Conservation (phyloP, 2,888 invertebrate genomes). For the Lepidochitona cinerea region DNA sequence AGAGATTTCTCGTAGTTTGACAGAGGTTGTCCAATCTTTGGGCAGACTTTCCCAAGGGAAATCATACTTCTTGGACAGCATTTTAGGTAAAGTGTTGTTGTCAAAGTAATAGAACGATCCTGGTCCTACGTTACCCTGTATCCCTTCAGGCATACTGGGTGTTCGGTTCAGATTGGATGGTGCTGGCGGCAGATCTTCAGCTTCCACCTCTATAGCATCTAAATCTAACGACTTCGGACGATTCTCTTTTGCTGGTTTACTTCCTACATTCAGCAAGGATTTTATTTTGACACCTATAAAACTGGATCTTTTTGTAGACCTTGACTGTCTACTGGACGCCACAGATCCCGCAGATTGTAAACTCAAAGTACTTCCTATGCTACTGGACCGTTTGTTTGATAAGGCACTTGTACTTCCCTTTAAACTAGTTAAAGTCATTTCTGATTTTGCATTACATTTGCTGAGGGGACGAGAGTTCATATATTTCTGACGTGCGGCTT, state of each 20-base stretch:
- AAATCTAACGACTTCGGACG: constrained; percentile 59
- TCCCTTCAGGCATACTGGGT: constrained; percentile 49
- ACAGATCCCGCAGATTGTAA: constrained; percentile 36
- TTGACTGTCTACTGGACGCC: constrained; percentile 42
- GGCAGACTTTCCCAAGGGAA: constrained; percentile 64
- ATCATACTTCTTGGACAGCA: constrained; percentile 53
- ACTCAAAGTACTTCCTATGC: constrained; percentile 44
- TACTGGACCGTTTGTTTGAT: background rate
- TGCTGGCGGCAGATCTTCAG: background rate
- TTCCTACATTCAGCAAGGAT: constrained; percentile 40
- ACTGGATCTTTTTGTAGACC: constrained; percentile 52
- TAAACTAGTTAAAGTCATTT: background rate
- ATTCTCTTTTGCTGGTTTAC: background rate
- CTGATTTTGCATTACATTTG: constrained; percentile 3
- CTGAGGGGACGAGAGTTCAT: background rate
- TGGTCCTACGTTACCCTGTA: constrained; percentile 41
- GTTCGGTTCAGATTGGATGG: constrained; percentile 18
- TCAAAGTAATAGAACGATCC: constrained; percentile 59
- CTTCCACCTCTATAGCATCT: constrained; percentile 44
- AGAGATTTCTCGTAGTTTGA: constrained; percentile 59
- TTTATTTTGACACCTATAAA: constrained; percentile 55
- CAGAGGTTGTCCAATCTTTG: constrained; percentile 64
- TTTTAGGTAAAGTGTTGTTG: constrained; percentile 55
- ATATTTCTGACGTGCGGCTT: background rate
- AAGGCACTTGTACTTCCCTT: background rate